Evolutionary conservation across 1,140 invertebrate species (phyloP).

Genomic region (Drosophila parabipectinata): DNA sequence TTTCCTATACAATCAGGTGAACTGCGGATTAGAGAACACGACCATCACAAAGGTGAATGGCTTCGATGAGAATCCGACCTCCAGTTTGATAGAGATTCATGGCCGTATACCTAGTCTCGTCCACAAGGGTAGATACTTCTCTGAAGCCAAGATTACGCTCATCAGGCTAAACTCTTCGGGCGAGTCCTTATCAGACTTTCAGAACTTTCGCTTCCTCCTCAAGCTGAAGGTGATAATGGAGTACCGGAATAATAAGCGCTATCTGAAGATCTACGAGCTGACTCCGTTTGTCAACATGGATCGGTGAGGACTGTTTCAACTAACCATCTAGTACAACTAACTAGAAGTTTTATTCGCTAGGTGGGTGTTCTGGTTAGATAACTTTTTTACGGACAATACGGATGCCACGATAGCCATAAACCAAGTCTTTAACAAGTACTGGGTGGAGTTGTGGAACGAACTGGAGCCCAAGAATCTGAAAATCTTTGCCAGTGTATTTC

Average conservation of each 20-base stretch:
- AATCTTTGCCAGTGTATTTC: constrained; percentile 47
- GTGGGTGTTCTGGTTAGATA: constrained; percentile 52
- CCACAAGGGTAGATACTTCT: constrained; percentile 44
- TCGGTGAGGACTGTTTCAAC: constrained; percentile 26
- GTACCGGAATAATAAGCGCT: constrained; percentile 58
- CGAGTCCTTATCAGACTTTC: constrained; percentile 54
- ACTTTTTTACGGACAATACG: constrained; percentile 51
- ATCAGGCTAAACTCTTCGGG: constrained; percentile 35
- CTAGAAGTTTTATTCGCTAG: constrained; percentile 3
- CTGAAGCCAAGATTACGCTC: constrained; percentile 23
- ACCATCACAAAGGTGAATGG: constrained; percentile 54
- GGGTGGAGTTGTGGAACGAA: constrained; percentile 68
- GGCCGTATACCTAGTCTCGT: constrained; percentile 57
- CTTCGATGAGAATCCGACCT: constrained; percentile 50
- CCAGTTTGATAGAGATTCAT: constrained; percentile 45
- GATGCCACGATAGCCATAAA: constrained; percentile 58
- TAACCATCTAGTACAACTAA: background rate
- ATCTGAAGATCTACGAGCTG: constrained; percentile 55
- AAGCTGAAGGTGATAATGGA: constrained; percentile 53
- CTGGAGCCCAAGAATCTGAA: constrained; percentile 47
- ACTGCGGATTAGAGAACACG: constrained; percentile 63
- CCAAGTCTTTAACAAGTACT: constrained; percentile 50
- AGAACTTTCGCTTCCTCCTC: constrained; percentile 50
- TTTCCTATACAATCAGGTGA: constrained; percentile 47
- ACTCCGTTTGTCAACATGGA: constrained; percentile 45